Percentiles rank a stretch among this genome's conserved stretches.
phyloP scores from a whole-genome alignment of 2,888 invertebrate species.

The Volucella inflata region DNA sequence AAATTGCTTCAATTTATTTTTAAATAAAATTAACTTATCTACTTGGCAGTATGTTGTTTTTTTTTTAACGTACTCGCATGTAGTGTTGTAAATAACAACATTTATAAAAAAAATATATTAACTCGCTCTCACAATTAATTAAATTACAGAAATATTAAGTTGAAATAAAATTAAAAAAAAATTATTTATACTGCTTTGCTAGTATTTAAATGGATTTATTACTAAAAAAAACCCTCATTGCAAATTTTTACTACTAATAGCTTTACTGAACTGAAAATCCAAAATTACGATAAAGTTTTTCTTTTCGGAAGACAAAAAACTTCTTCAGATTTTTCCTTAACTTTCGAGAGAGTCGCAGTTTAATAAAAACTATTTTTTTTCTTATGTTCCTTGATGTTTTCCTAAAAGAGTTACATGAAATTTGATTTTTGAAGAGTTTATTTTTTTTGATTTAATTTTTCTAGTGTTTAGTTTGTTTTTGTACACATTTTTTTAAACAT shows the following conservation, averaged over 20 bases:
- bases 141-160: conserved; percentile 8
- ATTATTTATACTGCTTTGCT: conserved; percentile 30
- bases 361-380: conserved; percentile 48
- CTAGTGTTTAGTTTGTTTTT: conserved; percentile 24
- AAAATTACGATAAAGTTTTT: conserved; percentile 9
- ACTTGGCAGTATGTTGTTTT: conserved; percentile 8
- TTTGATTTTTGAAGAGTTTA: conserved; percentile 19
- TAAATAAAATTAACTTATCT: conserved; percentile 5
- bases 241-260: conserved; percentile 45
- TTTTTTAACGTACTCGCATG: background rate
- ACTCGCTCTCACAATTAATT: conserved; percentile 56
- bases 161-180: conserved; percentile 7
- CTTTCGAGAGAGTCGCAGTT: conserved; percentile 81
- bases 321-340: conserved; percentile 52
- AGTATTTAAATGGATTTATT: conserved; percentile 8
- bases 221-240: conserved; percentile 27
- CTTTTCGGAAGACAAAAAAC: background rate
- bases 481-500: no score
- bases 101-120: conserved; percentile 1
- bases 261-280: conserved; percentile 29
- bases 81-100: conserved; percentile 46
- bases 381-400: conserved; percentile 30
- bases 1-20: background rate
- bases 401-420: background rate
- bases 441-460: conserved; percentile 18